Evolutionary conservation across 92 coral and sea anemone species (phyloP).

Genomic region (Bergia sp.): DNA sequence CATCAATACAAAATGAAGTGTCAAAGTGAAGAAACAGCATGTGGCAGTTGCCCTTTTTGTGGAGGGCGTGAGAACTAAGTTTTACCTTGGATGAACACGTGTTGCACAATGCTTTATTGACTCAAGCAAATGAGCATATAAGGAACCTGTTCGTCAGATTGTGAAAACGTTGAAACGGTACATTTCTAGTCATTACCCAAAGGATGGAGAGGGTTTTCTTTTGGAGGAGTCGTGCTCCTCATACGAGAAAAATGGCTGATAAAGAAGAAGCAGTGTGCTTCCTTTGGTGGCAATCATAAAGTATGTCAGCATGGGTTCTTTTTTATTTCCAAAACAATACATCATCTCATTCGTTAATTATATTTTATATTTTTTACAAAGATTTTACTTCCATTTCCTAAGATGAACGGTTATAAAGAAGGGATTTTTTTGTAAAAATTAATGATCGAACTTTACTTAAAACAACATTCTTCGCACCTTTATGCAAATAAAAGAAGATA

Average conservation of each 20-base stretch:
- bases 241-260: neutral
- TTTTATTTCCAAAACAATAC: slow-evolving; percentile 2
- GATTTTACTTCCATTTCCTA: neutral
- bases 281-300: neutral
- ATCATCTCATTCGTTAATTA: neutral
- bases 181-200: neutral
- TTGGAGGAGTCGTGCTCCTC: neutral
- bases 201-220: neutral
- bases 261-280: neutral
- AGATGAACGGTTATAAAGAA: neutral
- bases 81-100: slow-evolving; percentile 6
- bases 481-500: too few species aligned
- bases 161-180: neutral
- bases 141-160: neutral
- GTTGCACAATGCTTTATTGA: slow-evolving; percentile 2
- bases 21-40: neutral
- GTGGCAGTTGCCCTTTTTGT: slow-evolving; percentile 25
- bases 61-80: slow-evolving; percentile 37
- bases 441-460: too few species aligned
- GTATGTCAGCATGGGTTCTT: slow-evolving; percentile 1
- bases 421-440: neutral
- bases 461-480: neutral
- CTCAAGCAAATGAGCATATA: slow-evolving; percentile 21
- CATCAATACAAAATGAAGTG: neutral
- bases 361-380: neutral